Evolutionary conservation across 2,113 vertebrate genomes (phyloP).

Genomic region (Centropristis striata): DNA sequence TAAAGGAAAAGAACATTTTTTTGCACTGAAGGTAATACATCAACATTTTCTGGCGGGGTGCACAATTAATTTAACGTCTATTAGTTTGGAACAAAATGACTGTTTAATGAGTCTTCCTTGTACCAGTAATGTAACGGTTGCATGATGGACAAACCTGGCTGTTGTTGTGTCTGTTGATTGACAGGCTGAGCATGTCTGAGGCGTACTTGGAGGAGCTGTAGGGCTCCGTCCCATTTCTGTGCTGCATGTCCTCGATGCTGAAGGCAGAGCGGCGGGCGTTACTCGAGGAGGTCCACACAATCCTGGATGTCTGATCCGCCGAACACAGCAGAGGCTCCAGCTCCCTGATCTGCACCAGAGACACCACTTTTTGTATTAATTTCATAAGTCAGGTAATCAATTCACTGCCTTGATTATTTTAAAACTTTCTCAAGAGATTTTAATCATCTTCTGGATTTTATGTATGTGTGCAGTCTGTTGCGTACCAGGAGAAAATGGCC

Average conservation of each 20-base stretch:
- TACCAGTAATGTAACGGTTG: too few species aligned
- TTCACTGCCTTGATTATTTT: background rate
- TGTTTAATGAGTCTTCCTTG: too few species aligned
- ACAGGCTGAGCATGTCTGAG: slow-evolving; percentile 92
- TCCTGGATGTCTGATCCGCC: slow-evolving; percentile 76
- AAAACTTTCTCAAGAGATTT: background rate
- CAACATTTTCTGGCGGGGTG: too few species aligned
- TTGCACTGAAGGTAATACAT: too few species aligned
- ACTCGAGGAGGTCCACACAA: slow-evolving; percentile 97
- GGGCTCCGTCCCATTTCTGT: slow-evolving; percentile 89
- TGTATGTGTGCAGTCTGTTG: background rate
- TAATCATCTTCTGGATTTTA: background rate
- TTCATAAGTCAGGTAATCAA: background rate
- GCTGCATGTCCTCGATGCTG: slow-evolving; percentile 92
- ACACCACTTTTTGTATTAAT: background rate
- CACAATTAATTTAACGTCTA: too few species aligned
- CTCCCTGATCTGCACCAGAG: slow-evolving; percentile 87
- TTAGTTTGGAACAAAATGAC: background rate
- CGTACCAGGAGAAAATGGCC: slow-evolving; percentile 95
- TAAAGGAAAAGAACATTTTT: too few species aligned
- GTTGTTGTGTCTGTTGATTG: slow-evolving; percentile 91
- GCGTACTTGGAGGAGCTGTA: slow-evolving; percentile 99
- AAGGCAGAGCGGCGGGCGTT: slow-evolving; percentile 91
- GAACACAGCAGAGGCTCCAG: slow-evolving; percentile 85
- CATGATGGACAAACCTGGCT: slow-evolving; percentile 82